Conservation (phyloP, 2,113 vertebrate genomes). For the Oreochromis niloticus region DNA sequence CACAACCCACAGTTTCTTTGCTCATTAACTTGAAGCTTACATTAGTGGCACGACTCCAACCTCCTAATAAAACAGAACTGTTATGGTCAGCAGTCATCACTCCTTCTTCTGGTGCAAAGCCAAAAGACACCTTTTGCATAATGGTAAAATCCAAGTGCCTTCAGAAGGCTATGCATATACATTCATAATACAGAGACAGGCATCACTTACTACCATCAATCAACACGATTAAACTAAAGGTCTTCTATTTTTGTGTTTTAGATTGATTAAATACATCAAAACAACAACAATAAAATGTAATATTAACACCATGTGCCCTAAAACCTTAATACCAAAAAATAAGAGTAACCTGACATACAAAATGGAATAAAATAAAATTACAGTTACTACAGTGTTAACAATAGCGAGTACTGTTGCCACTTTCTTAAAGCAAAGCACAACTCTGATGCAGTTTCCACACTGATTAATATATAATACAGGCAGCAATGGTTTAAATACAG, state of each 20-base stretch:
- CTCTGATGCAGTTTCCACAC: neutral
- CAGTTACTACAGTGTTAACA: neutral
- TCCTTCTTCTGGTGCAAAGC: neutral
- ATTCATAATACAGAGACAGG: neutral
- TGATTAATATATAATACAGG: neutral
- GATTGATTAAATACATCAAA: neutral
- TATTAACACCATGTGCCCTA: neutral
- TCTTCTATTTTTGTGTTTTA: neutral
- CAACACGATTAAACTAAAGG: neutral
- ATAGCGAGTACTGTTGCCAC: neutral
- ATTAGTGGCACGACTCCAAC: neutral
- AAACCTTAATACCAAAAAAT: neutral
- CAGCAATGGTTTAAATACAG: neutral
- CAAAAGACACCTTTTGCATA: neutral
- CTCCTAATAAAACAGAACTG: neutral
- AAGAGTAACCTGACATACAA: neutral
- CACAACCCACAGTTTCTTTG: neutral
- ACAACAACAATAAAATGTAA: neutral
- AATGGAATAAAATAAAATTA: neutral
- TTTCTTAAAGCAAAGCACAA: neutral
- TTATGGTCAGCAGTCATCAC: neutral
- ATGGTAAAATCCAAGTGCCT: neutral
- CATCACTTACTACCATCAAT: neutral
- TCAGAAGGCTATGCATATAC: neutral
- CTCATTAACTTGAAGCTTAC: neutral